Base-by-base conservation (phyloP, 2,888 invertebrate species). In the Microchrysa polita region DNA sequence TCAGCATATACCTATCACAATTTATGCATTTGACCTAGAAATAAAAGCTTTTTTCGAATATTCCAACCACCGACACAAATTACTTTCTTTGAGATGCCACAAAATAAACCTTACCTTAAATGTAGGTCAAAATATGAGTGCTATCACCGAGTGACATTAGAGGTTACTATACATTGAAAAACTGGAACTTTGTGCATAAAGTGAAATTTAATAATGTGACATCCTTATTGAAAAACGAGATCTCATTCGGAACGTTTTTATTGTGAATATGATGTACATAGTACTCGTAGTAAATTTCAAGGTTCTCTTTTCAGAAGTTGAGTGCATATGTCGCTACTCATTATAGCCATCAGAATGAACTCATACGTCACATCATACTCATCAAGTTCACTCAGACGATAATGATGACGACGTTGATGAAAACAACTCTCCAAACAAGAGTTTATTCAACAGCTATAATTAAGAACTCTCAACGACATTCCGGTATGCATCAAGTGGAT, bases 201-300 rank as follows among this genome's bases (percentile, higher is more conserved):
- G 20, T 65, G 65, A 18, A 65, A 65, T 65, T 65, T 65, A 65
- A 65, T 65, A 65, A 65, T 42, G 48, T 65, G 65, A 65, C 65
- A 65, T 65, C 65, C 10, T 20, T 48, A 65, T 65, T 48, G 20
- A 34, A 10, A 16, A 48, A 65, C n/a, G 44, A 14, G 48, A 20
- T 48, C 44, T 65, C 65, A 65, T 61, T 18, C 61, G 61, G 34
- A 61, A 61, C 16, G 40, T 10, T 34, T 55, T 10, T 10, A 55
- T 55, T 55, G 55, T 55, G 20, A 20, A 16, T 2, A 34, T 34
- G n/a, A n/a, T n/a, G n/a, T n/a, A n/a, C n/a, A n/a, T n/a, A n/a
- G n/a, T n/a, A n/a, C n/a, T n/a, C n/a, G 18, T 55, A 20, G 55
- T 18, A 1, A 5, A 10, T 55, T 55, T 55, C 55, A 55, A 55